A percentile compares a stretch with the other conserved stretches of the same genome.
These are phyloP conservation scores for Eilema depressum DNA, from an alignment of 2,888 invertebrate species.

Conservation along the genomic window DNA sequence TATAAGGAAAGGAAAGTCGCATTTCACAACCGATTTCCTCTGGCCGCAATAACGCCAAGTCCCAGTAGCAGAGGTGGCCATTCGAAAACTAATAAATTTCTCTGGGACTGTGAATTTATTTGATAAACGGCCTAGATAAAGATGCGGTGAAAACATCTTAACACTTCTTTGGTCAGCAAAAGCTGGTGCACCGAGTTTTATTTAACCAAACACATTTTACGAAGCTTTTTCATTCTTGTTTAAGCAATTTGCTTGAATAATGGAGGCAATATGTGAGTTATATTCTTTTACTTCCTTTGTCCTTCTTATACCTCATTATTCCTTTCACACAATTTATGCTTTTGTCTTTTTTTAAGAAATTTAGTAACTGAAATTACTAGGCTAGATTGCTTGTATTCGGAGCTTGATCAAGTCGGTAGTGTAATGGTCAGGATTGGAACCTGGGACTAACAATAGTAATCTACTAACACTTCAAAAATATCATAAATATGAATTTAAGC, in stretches of 20 bases:
- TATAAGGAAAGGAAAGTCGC: constrained; percentile 58
- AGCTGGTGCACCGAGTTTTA: constrained; percentile 44
- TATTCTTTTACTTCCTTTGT: too few relatives aligned
- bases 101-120: constrained; percentile 80
- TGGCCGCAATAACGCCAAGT: constrained; percentile 72
- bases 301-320: too few relatives aligned
- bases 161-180: constrained; percentile 67
- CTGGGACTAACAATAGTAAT: too few relatives aligned
- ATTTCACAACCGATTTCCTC: constrained; percentile 64
- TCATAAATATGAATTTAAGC: too few relatives aligned
- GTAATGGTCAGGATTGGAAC: too few relatives aligned
- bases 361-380: too few relatives aligned
- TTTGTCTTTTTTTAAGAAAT: too few relatives aligned
- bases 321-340: too few relatives aligned
- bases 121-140: constrained; percentile 81
- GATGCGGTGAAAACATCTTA: constrained; percentile 64
- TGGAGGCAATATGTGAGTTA: background rate
- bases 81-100: constrained; percentile 82
- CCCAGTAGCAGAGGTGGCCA: constrained; percentile 73
- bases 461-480: too few relatives aligned
- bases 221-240: background rate
- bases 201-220: constrained; percentile 10
- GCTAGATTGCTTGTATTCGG: too few relatives aligned
- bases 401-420: too few relatives aligned
- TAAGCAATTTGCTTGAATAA: background rate